Base-by-base conservation (phyloP, 1,140 invertebrate genomes). In the Babylonia areolata region DNA sequence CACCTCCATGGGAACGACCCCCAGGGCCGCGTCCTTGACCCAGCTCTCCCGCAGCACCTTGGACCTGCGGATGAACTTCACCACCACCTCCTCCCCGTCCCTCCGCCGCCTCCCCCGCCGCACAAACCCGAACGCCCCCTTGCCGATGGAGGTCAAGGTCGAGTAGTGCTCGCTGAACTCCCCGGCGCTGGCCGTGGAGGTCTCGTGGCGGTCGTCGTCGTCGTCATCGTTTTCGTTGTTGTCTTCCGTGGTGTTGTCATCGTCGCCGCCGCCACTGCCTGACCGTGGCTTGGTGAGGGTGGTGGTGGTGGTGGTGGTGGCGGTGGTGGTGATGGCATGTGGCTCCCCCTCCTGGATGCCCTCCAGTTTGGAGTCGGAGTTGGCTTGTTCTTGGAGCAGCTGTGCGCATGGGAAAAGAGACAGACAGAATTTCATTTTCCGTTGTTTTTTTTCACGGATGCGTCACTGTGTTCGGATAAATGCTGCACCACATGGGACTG, bases 101-200 rank as follows among this genome's bases (percentile, higher is more conserved):
- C 94, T 93, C 83, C 96, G 96, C 31, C 96, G 93, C 89, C 95
- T 95, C 28, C 96, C 96, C 94, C 96, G 95, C 90, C 96, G 96
- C 0, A 97, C 97, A 91, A 96, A 97, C 0, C 96, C 97, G 94
- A 96, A 97, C 3, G 96, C 96, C 42, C 97, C 97, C 93, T 96
- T 96, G 2, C 96, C 96, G 81, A 97, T 97, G 90, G 96, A 96
- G 89, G 96, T 95, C 0, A 96, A 92, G 6, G 96, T 96, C n/a
- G 96, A 95, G 88, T 97, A 97, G 85, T 96, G 94, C 81, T 96
- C 95, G 88, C 95, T 95, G 92, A 96, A 97, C 37, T 95, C 94
- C 1, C 96, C 96, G 20, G 94, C 91, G 0, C 95, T 94, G 73
- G 95, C 95, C 75, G 95, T 95, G 33, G 94, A 94, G 2, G 95